These are phyloP conservation scores for Autographa gamma DNA, from an alignment of 2,888 invertebrate species.

Conservation along the genomic window DNA sequence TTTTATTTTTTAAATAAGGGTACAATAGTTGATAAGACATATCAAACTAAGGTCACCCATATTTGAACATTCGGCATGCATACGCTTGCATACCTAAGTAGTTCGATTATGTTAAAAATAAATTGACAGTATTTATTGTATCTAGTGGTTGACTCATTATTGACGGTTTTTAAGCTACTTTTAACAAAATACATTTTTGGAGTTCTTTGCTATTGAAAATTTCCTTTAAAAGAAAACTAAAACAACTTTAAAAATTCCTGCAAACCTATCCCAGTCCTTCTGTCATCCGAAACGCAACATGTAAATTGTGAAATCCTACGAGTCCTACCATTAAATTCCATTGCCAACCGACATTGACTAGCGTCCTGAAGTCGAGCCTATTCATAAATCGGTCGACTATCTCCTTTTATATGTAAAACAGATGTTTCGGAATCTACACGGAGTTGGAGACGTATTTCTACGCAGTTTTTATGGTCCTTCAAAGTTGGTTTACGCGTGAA, in stretches of 20 bases:
- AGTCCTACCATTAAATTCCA: slow-evolving; percentile 57
- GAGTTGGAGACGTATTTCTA: slow-evolving; percentile 49
- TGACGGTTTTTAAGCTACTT: too few relatives aligned
- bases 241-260: neutral
- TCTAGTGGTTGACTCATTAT: too few relatives aligned
- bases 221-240: neutral
- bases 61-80: too few relatives aligned
- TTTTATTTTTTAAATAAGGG: too few relatives aligned
- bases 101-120: too few relatives aligned
- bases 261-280: neutral
- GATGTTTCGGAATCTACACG: slow-evolving; percentile 51
- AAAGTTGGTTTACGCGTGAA: slow-evolving; percentile 51
- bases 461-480: slow-evolving; percentile 61
- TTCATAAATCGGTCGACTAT: slow-evolving; percentile 58
- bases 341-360: slow-evolving; percentile 53
- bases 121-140: too few relatives aligned
- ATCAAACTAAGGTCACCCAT: too few relatives aligned
- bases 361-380: slow-evolving; percentile 40
- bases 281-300: slow-evolving; percentile 41
- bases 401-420: slow-evolving; percentile 65
- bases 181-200: too few relatives aligned
- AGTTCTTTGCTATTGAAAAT: too few relatives aligned
- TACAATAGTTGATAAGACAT: too few relatives aligned
- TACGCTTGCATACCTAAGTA: too few relatives aligned
- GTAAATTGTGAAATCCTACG: slow-evolving; percentile 49